phyloP scores from a whole-genome alignment of 1,140 invertebrate genomes.

The Drosophila oshimai region DNA sequence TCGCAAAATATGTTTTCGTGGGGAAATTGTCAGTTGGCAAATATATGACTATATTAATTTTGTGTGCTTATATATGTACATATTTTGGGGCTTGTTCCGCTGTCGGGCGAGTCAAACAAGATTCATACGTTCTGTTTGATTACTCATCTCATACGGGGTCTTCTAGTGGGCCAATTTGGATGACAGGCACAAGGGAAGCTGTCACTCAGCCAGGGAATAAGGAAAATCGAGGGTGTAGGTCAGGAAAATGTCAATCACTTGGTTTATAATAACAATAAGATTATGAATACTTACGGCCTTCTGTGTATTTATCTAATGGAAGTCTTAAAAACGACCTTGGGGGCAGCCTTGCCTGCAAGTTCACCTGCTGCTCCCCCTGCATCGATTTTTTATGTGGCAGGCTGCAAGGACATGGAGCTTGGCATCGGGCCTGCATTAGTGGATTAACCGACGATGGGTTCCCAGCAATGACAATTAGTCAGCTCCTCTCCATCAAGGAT shows the following conservation, averaged over 20 bases:
- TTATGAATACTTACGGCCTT: slow-evolving; percentile 1
- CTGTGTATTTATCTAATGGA: not conserved
- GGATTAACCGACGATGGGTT: not conserved
- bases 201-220: slow-evolving; percentile 37
- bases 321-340: slow-evolving; percentile 3
- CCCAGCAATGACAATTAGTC: not conserved
- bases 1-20: not conserved
- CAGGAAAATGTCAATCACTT: slow-evolving; percentile 30
- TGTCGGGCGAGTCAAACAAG: slow-evolving; percentile 2
- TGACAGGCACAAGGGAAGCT: slow-evolving; percentile 45
- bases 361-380: not conserved
- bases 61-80: slow-evolving; percentile 9
- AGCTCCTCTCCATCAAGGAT: not conserved
- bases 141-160: slow-evolving; percentile 33
- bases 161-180: slow-evolving; percentile 40
- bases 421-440: slow-evolving; percentile 25
- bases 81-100: slow-evolving; percentile 34
- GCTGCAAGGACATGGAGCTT: slow-evolving; percentile 5
- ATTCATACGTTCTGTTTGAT: slow-evolving; percentile 13
- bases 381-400: slow-evolving; percentile 24
- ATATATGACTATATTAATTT: slow-evolving; percentile 32
- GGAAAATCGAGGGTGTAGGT: not conserved
- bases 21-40: slow-evolving; percentile 10
- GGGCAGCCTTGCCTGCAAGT: slow-evolving; percentile 1
- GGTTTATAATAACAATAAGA: not conserved